Evolutionary conservation across 1,140 invertebrate genomes (phyloP).

Genomic region (Drosophila punjabiensis): DNA sequence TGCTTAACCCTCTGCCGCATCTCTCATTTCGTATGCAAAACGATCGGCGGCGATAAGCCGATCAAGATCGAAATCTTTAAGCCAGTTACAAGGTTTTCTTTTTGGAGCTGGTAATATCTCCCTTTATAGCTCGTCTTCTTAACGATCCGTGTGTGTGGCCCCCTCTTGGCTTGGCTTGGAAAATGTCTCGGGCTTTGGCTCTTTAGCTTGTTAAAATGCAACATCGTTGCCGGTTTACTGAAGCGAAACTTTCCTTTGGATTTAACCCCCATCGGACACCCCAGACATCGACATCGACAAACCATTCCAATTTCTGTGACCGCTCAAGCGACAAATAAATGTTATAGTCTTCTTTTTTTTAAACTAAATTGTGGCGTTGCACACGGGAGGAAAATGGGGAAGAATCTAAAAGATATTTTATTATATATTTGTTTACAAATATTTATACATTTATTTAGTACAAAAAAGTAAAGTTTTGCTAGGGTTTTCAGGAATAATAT

Average conservation of each 20-base stretch:
- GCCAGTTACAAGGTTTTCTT: constrained; percentile 37
- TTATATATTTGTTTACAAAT: not conserved
- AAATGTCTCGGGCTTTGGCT: constrained; percentile 1
- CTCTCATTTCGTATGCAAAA: constrained; percentile 76
- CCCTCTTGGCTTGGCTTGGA: not conserved
- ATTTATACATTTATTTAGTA: not conserved
- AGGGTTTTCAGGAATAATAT: too few relatives aligned
- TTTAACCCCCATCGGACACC: constrained; percentile 10
- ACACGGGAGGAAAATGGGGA: not conserved
- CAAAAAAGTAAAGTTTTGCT: not conserved
- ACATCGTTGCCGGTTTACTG: constrained; percentile 39
- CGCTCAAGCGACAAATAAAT: constrained; percentile 77
- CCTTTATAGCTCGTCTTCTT: too few relatives aligned
- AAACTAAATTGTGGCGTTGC: constrained; percentile 31
- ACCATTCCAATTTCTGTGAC: constrained; percentile 60
- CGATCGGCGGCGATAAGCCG: constrained; percentile 60
- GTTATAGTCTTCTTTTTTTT: constrained; percentile 54
- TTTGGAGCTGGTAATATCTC: not conserved
- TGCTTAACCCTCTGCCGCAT: not conserved
- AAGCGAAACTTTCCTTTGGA: constrained; percentile 49
- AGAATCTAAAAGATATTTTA: not conserved
- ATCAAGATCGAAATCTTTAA: constrained; percentile 52
- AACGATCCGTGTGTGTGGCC: constrained; percentile 54
- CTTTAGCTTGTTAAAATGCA: constrained; percentile 52
- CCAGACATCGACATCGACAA: constrained; percentile 21